These are phyloP conservation scores for Picus viridis DNA, from an alignment of 2,797 vertebrate species.

Conservation along the genomic window DNA sequence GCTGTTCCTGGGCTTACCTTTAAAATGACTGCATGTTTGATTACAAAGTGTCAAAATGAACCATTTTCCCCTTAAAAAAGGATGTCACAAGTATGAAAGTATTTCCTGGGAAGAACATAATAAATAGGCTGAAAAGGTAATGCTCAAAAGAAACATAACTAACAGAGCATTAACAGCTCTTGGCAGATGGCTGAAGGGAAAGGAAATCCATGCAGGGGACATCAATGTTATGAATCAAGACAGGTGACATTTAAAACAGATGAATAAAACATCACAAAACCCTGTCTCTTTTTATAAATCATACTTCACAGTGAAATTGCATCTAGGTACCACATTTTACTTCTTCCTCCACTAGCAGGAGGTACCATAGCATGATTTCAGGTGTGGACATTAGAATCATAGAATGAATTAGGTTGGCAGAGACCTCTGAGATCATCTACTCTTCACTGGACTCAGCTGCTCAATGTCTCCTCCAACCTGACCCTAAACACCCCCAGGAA, in stretches of 20 bases:
- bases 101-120: constrained; percentile 11
- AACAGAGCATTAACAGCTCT: constrained; percentile 44
- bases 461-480: no score
- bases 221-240: constrained; percentile 54
- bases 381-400: neutral
- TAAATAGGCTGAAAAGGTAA: constrained; percentile 17
- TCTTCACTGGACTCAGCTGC: no score
- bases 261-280: constrained; percentile 59
- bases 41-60: neutral
- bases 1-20: constrained; percentile 41
- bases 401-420: no score
- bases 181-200: constrained; percentile 44
- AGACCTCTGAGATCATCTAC: no score
- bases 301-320: constrained; percentile 13
- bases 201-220: constrained; percentile 42
- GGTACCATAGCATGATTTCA: neutral
- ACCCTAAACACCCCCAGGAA: no score
- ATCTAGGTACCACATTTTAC: neutral
- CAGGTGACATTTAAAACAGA: constrained; percentile 68
- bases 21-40: neutral
- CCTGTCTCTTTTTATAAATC: constrained; percentile 27
- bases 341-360: constrained; percentile 1
- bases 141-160: constrained; percentile 26
- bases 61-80: constrained; percentile 35
- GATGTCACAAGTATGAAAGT: neutral